These are phyloP conservation scores for Cheirogaleus medius DNA, from an alignment of 2,113 vertebrate species.

Conservation along the genomic window DNA sequence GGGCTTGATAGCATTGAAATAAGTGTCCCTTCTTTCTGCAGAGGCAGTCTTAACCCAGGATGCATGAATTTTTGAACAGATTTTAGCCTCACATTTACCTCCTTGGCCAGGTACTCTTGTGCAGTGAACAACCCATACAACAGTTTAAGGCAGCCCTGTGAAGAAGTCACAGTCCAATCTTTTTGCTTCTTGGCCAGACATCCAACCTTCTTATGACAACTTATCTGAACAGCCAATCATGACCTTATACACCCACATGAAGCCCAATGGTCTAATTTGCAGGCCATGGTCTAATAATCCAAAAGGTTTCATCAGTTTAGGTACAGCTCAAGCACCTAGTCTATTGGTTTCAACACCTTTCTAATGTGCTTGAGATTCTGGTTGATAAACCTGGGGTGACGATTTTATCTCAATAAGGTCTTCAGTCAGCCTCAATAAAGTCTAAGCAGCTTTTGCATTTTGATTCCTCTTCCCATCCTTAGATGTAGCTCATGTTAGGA, in stretches of 20 bases:
- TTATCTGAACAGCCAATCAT: not conserved
- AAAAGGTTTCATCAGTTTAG: not conserved
- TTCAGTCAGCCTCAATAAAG: not conserved
- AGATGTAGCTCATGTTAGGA: not conserved
- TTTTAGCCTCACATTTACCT: not conserved
- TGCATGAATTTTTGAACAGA: not conserved
- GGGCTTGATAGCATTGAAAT: not conserved
- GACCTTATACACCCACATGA: not conserved
- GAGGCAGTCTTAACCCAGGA: not conserved
- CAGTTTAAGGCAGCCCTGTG: not conserved
- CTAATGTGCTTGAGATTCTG: not conserved
- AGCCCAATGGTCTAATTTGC: not conserved
- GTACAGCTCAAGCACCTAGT: not conserved
- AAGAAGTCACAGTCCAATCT: not conserved
- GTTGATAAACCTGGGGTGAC: not conserved
- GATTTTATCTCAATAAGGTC: not conserved
- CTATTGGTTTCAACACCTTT: not conserved
- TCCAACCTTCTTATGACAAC: not conserved
- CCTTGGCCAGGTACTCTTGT: not conserved
- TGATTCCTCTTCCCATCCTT: not conserved
- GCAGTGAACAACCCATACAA: not conserved
- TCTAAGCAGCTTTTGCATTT: not conserved
- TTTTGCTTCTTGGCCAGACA: not conserved
- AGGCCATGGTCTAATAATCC: not conserved
- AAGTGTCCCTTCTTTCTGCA: not conserved